phyloP scores from a whole-genome alignment of 2,113 vertebrate genomes.

The Alethe diademata region DNA sequence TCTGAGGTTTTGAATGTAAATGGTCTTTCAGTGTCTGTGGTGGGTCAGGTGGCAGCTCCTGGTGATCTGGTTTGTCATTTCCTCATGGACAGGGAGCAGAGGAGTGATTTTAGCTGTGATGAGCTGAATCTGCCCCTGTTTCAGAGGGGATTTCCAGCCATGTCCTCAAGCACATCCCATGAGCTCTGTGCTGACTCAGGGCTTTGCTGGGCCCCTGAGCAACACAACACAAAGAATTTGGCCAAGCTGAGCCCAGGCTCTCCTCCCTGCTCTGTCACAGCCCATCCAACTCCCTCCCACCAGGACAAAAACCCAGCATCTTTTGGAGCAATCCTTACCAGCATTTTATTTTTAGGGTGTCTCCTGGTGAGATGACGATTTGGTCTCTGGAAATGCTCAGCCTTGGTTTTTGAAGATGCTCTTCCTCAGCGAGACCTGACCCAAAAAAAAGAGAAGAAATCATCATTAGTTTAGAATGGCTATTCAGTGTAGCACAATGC shows the following conservation, averaged over 20 bases:
- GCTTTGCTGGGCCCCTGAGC: not conserved
- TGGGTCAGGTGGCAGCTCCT: not conserved
- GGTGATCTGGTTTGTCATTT: not conserved
- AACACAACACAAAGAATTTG: not conserved
- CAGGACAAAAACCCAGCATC: not conserved
- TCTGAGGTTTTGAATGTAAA: not conserved
- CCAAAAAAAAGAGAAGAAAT: not conserved
- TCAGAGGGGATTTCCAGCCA: not conserved
- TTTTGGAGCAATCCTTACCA: constrained; percentile 50
- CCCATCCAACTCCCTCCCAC: not conserved
- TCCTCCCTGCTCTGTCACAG: not conserved
- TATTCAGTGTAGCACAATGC: not conserved
- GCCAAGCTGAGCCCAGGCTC: not conserved
- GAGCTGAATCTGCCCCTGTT: not conserved
- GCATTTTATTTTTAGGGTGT: constrained; percentile 65
- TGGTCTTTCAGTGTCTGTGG: not conserved
- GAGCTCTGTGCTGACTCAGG: not conserved
- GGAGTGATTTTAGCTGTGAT: not conserved
- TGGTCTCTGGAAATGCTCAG: constrained; percentile 47
- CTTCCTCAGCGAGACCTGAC: constrained; percentile 57
- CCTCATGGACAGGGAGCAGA: not conserved
- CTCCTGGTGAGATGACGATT: constrained; percentile 35
- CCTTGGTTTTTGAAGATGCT: constrained; percentile 34
- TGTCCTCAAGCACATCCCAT: not conserved
- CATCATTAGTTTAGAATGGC: not conserved